Base-by-base conservation (phyloP, 2,113 vertebrate species). In the Phyllopteryx taeniolatus region DNA sequence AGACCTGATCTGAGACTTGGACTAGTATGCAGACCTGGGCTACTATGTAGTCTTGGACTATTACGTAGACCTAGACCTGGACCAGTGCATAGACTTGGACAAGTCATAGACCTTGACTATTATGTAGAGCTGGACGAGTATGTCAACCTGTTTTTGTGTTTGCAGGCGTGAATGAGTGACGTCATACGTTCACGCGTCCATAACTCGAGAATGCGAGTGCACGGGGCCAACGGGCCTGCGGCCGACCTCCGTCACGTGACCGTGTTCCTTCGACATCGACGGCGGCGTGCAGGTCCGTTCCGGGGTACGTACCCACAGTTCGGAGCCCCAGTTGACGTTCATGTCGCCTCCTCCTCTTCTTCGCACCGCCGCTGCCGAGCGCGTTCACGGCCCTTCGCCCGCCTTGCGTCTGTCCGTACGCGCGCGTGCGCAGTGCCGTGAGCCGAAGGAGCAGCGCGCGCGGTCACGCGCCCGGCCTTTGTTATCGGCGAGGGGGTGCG, bases 291-390 rank as follows among this genome's bases (percentile, higher is more conserved):
- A 46, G 44, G 44, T 46, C 2, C 44, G 44, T 13, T 6, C 33
- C 19, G 49, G 70, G 19, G 20, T 53, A 90, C 92, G 1, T 89
- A 93, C 92, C 92, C 92, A 93, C 80, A 93, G 87, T 74, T 92
- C 92, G 76, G 90, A 89, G n/a, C 92, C 92, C 92, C 92, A 93
- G 82, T 89, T 91, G 72, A 87, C 88, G 82, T 77, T 92, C 91
- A 92, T 89, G 79, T 71, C 86, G 83, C 39, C 51, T 75, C 66
- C 11, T 66, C 17, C 62, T 76, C 35, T 35, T 66, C 72, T 20
- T 42, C 61, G 14, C 13, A 47, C 19, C 19, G 64, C 39, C 42
- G 65, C 65, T 0, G 66, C 47, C 74, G 51, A 70, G n/a, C 35
- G 65, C 39, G 47, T 44, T 76, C 73, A 15, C 64, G 63, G 51